Evolutionary conservation across 2,888 invertebrate species (phyloP).

Genomic region (Steinernema scapterisci): DNA sequence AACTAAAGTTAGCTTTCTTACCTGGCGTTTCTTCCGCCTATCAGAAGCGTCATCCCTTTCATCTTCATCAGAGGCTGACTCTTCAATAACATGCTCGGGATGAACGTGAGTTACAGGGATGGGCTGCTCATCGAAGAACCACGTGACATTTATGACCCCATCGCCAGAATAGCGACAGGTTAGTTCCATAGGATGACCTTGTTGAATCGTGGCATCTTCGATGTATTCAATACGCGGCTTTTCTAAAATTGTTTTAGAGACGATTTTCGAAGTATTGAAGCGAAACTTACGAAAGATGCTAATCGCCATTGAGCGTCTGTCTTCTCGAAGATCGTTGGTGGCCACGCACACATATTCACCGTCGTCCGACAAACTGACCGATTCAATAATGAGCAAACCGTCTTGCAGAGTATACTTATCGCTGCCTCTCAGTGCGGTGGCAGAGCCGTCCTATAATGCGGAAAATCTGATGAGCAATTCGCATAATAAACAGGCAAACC

Average conservation of each 20-base stretch:
- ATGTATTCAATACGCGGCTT: slow-evolving; percentile 14
- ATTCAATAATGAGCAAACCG: slow-evolving; percentile 44
- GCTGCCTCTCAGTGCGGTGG: not conserved
- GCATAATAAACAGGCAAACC: too few relatives aligned
- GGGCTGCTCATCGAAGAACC: slow-evolving; percentile 24
- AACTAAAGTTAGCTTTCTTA: not conserved
- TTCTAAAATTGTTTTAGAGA: too few relatives aligned
- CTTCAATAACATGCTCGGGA: not conserved
- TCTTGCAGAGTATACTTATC: slow-evolving; percentile 47
- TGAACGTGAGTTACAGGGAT: not conserved
- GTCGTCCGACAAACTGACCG: slow-evolving; percentile 51
- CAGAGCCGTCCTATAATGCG: not conserved
- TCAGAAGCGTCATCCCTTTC: not conserved
- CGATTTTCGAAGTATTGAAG: not conserved
- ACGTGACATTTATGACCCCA: not conserved
- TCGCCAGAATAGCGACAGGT: not conserved
- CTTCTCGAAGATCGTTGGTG: slow-evolving; percentile 54
- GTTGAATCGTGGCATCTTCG: not conserved
- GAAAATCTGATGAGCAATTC: too few relatives aligned
- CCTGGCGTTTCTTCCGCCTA: not conserved
- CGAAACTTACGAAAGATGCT: slow-evolving; percentile 50
- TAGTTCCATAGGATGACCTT: not conserved
- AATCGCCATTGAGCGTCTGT: slow-evolving; percentile 44
- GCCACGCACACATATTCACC: slow-evolving; percentile 54
- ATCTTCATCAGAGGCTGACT: not conserved